Conservation (phyloP, 2,888 invertebrate species). For the Calliphora vomitoria region DNA sequence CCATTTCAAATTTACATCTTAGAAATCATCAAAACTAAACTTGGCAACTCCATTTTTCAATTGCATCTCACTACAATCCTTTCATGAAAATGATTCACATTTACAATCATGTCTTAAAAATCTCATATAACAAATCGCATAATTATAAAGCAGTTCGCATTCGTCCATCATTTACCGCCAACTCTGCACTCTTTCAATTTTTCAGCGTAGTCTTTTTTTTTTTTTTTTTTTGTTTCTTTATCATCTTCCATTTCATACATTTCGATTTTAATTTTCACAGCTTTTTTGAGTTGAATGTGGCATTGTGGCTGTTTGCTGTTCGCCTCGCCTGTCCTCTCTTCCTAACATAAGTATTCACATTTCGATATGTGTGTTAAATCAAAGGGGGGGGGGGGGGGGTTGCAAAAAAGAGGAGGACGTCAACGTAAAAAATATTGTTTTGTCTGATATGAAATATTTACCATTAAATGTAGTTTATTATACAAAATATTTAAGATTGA, state of each 20-base stretch:
- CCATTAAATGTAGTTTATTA: conserved; percentile 80
- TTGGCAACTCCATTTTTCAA: conserved; percentile 25
- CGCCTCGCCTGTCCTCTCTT: conserved; percentile 33
- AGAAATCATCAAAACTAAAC: too few species aligned
- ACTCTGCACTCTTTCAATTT: conserved; percentile 56
- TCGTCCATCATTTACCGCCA: conserved; percentile 74
- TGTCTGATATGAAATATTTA: conserved; percentile 81
- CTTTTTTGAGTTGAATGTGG: conserved; percentile 45
- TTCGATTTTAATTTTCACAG: conserved; percentile 65
- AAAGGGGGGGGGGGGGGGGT: too few species aligned
- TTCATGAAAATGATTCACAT: conserved; percentile 80
- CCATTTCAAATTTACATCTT: too few species aligned
- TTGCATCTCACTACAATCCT: conserved; percentile 2
- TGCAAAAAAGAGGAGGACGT: background rate
- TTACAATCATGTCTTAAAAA: conserved; percentile 83
- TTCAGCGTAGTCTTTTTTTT: conserved; percentile 10
- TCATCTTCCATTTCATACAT: conserved; percentile 16
- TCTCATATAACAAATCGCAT: conserved; percentile 84
- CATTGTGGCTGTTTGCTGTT: conserved; percentile 47
- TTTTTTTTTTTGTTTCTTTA: background rate
- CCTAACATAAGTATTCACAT: conserved; percentile 23
- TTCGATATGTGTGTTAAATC: conserved; percentile 50
- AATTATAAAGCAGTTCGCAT: conserved; percentile 81
- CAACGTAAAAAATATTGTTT: conserved; percentile 61
- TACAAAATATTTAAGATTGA: conserved; percentile 83